These are phyloP conservation scores for Cololabis saira DNA, from an alignment of 2,113 vertebrate genomes.

Conservation along the genomic window DNA sequence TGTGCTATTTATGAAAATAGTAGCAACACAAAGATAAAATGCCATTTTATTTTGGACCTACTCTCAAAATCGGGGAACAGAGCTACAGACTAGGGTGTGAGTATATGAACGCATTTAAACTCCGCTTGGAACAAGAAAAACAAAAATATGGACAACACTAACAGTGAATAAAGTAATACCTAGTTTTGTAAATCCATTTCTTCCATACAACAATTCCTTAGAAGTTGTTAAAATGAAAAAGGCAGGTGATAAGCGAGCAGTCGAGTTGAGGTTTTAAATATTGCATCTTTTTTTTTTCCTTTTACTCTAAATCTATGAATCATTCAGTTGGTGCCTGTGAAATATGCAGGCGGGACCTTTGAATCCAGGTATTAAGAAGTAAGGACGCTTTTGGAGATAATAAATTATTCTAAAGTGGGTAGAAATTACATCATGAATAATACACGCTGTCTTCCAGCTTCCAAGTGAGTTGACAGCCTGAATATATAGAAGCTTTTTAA, in stretches of 20 bases:
- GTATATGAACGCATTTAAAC: too few species aligned
- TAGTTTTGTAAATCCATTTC: too few species aligned
- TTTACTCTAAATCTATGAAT: slow-evolving; percentile 34
- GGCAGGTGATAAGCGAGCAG: neutral
- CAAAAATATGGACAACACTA: too few species aligned
- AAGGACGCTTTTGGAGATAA: neutral
- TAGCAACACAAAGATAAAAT: too few species aligned
- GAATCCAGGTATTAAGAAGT: slow-evolving; percentile 18
- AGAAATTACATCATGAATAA: slow-evolving; percentile 22
- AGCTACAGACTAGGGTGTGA: too few species aligned
- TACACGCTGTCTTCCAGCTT: slow-evolving; percentile 1
- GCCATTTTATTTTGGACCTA: too few species aligned
- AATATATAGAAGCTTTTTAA: too few species aligned
- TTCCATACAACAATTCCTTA: neutral
- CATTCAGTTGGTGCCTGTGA: slow-evolving; percentile 41
- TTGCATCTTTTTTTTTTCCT: slow-evolving; percentile 3
- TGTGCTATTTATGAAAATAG: too few species aligned
- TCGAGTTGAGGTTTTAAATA: neutral
- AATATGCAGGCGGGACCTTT: slow-evolving; percentile 41
- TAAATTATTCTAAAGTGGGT: slow-evolving; percentile 23
- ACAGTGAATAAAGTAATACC: too few species aligned
- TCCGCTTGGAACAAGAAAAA: too few species aligned
- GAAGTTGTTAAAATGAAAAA: neutral
- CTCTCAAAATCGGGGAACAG: too few species aligned
- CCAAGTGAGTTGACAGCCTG: too few species aligned